Base-by-base conservation (phyloP, 2,113 vertebrate species). In the Mastomys natalensis region DNA sequence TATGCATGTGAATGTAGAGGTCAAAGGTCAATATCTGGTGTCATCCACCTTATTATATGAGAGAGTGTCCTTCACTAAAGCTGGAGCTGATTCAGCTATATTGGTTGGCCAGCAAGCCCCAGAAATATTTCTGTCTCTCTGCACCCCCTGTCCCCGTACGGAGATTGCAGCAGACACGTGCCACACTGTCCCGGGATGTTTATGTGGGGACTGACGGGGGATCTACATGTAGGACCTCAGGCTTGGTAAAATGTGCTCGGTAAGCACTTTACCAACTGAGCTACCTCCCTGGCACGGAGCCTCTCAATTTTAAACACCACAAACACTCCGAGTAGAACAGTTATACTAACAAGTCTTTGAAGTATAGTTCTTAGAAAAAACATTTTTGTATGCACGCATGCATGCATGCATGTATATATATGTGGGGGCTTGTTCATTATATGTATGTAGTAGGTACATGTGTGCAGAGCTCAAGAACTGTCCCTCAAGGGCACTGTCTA, bases 321-420 rank as follows among this genome's bases (percentile, higher is more conserved):
- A 87, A 82, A 26, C 45, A 77, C 88, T 88, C 64, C 26, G 78
- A 90, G 53, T 24, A 72, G 85, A 93, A 70, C 0, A 89, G 81
- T 40, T 97, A 66, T 24, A 26, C 37, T 77, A 93, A 80, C 81
- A 40, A 74, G 58, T 94, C 94, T 97, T 89, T 48, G 53, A 96
- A 96, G 31, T 62, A 92, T 48, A 93, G 62, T 58, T 90, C 45
- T 91, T 77, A 90, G 10, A 43, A 64, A 84, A 72, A 64, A 62
- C 1, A 29, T 16, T 60, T 43, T 85, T 45, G 53, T 60, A 4
- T 19, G 58, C 26, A 43, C 43, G 55, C 24, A 29, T 48, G 74
- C 74, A 48, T 22, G 19, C 11, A 51, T 40, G 3, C 43, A 77
- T 48, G 24, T 48, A 11, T 48, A 24, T 76, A 15, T 81, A 29